phyloP scores from a whole-genome alignment of 2,113 vertebrate species.

The Pao palembangensis region DNA sequence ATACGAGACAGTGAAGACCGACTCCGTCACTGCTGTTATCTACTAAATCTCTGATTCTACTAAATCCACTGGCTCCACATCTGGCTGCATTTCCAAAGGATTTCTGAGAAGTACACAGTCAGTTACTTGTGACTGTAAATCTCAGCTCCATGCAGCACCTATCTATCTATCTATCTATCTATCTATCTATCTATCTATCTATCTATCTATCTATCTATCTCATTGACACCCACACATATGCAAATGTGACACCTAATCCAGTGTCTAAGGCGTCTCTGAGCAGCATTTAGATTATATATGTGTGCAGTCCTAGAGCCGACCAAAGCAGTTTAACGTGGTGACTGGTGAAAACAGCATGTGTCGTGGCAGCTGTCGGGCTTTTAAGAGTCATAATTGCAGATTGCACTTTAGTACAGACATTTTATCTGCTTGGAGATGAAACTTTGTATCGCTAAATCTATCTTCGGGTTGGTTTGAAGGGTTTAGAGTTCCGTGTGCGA shows the following conservation, averaged over 20 bases:
- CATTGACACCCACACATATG: too few species aligned
- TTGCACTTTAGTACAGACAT: too few species aligned
- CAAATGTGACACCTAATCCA: too few species aligned
- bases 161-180: neutral
- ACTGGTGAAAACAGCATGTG: too few species aligned
- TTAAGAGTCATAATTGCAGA: neutral
- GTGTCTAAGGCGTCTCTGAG: neutral
- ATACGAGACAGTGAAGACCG: conserved; percentile 12
- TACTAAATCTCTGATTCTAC: conserved; percentile 33
- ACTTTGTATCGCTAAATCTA: too few species aligned
- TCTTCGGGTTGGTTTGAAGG: too few species aligned
- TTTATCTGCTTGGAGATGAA: too few species aligned
- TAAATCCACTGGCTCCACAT: conserved; percentile 41
- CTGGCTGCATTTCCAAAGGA: conserved; percentile 24
- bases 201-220: neutral
- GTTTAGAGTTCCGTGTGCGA: too few species aligned
- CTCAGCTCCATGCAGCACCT: conserved; percentile 17
- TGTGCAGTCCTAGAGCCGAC: too few species aligned
- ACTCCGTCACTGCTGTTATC: conserved; percentile 26
- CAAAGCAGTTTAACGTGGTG: too few species aligned
- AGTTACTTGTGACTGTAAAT: conserved; percentile 40
- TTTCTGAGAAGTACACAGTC: conserved; percentile 26
- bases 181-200: neutral
- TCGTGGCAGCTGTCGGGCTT: conserved; percentile 2
- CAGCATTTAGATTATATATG: conserved; percentile 12